A percentile compares a stretch with the other conserved stretches of the same genome.
phyloP scores from a whole-genome alignment of 2,797 vertebrate genomes.

The Danio albolineatus region DNA sequence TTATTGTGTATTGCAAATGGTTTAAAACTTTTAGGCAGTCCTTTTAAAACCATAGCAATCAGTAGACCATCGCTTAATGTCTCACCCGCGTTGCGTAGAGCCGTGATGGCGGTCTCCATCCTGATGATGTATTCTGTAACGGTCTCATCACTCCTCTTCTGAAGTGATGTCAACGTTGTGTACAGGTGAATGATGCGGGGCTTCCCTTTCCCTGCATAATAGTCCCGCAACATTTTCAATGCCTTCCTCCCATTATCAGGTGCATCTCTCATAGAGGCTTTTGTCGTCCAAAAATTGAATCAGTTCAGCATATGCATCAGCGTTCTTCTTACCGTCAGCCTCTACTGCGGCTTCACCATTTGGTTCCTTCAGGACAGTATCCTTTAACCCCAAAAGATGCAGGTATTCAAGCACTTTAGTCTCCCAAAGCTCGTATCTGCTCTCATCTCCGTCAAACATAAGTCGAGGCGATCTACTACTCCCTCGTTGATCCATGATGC shows the following conservation, averaged over 20 bases:
- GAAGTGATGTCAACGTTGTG: slow-evolving; percentile 26
- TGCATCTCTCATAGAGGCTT: slow-evolving; percentile 8
- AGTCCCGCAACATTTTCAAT: slow-evolving; percentile 7
- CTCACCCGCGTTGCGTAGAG: slow-evolving; percentile 16
- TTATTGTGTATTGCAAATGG: slow-evolving; percentile 44
- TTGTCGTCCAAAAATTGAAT: too few species aligned
- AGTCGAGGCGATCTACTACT: too few species aligned
- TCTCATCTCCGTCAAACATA: too few species aligned
- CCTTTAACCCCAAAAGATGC: too few species aligned
- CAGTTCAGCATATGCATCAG: slow-evolving; percentile 3
- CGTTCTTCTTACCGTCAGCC: slow-evolving; percentile 40
- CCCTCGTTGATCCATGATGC: too few species aligned
- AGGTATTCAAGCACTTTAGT: too few species aligned
- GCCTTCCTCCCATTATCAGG: slow-evolving; percentile 9
- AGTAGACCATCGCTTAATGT: slow-evolving; percentile 14
- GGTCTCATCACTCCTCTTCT: slow-evolving; percentile 32
- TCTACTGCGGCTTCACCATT: background rate
- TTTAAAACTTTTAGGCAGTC: slow-evolving; percentile 14
- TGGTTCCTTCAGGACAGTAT: too few species aligned
- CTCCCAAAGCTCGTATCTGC: too few species aligned
- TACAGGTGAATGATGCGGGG: slow-evolving; percentile 2
- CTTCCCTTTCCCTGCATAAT: slow-evolving; percentile 18
- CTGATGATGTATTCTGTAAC: slow-evolving; percentile 35
- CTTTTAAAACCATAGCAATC: slow-evolving; percentile 48
- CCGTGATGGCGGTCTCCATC: slow-evolving; percentile 30